Conservation (phyloP, 1,140 invertebrate species). For the Trichonephila clavata region DNA sequence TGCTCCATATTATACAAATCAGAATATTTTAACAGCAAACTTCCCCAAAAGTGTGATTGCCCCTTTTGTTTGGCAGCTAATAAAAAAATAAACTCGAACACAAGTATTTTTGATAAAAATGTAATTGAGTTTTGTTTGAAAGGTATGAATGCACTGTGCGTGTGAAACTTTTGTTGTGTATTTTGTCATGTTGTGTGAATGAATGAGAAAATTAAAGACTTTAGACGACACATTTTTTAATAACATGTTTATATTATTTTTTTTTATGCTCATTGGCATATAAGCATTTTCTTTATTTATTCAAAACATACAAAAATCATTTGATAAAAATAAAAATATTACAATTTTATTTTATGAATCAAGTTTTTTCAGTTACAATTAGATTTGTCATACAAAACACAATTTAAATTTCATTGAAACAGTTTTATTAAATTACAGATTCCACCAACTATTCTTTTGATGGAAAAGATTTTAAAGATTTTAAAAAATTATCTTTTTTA, state of each 20-base stretch:
- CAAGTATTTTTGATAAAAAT: background rate
- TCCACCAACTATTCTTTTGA: no score
- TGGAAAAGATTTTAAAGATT: no score
- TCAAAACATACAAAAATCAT: conserved; percentile 20
- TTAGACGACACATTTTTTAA: conserved; percentile 46
- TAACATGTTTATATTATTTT: conserved; percentile 27
- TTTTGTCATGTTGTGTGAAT: background rate
- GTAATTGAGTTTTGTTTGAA: no score
- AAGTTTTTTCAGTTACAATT: conserved; percentile 17
- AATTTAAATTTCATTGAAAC: background rate
- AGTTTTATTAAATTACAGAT: background rate
- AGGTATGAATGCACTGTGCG: no score
- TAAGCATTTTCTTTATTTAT: background rate
- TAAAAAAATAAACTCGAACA: background rate
- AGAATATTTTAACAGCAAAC: no score
- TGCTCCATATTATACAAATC: no score
- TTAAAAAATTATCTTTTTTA: background rate
- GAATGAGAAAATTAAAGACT: background rate
- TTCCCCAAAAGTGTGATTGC: background rate
- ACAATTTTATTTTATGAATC: conserved; percentile 17
- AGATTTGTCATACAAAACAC: background rate
- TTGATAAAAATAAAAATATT: background rate
- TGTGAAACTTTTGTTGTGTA: background rate
- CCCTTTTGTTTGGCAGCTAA: background rate
- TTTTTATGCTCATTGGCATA: background rate